Conservation (phyloP, 1,140 invertebrate genomes). For the Drosophila repletoides region DNA sequence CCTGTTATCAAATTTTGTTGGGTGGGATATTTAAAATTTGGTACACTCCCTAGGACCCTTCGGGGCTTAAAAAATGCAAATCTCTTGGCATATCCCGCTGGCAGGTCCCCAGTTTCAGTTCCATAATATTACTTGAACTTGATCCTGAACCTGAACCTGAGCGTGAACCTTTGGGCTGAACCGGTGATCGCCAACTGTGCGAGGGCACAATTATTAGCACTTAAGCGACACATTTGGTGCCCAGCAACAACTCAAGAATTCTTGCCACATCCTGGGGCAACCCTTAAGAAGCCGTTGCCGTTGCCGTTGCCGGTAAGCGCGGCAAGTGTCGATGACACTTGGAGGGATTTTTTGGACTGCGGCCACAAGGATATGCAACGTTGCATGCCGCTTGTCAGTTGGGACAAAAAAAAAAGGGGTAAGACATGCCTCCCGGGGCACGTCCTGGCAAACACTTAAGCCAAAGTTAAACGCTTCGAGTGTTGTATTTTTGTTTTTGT, state of each 20-base stretch:
- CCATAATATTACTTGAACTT: background rate
- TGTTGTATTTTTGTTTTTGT: constrained; percentile 80
- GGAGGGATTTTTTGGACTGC: constrained; percentile 61
- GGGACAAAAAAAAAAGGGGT: constrained; percentile 24
- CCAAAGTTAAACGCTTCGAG: constrained; percentile 79
- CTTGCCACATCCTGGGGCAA: constrained; percentile 58
- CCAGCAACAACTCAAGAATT: constrained; percentile 20
- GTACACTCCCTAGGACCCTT: background rate
- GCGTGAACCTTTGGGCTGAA: constrained; percentile 11
- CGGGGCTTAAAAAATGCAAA: constrained; percentile 11
- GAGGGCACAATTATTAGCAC: constrained; percentile 77
- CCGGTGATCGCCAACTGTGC: constrained; percentile 75
- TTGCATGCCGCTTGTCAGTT: constrained; percentile 50
- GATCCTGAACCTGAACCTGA: constrained; percentile 4
- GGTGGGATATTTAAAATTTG: constrained; percentile 36
- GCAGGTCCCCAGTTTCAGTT: constrained; percentile 17
- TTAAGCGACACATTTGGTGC: constrained; percentile 68
- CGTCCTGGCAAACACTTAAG: constrained; percentile 77
- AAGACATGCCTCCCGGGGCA: constrained; percentile 38
- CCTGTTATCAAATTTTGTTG: constrained; percentile 35
- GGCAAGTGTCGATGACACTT: constrained; percentile 81
- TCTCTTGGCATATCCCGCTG: constrained; percentile 21
- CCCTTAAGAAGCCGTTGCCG: constrained; percentile 63
- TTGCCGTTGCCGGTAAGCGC: too few relatives aligned
- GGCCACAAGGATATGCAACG: constrained; percentile 59